A percentile compares a stretch with the other conserved stretches of the same genome.
phyloP scores from a whole-genome alignment of 1,140 invertebrate species.

The Aphaenogaster floridana region DNA sequence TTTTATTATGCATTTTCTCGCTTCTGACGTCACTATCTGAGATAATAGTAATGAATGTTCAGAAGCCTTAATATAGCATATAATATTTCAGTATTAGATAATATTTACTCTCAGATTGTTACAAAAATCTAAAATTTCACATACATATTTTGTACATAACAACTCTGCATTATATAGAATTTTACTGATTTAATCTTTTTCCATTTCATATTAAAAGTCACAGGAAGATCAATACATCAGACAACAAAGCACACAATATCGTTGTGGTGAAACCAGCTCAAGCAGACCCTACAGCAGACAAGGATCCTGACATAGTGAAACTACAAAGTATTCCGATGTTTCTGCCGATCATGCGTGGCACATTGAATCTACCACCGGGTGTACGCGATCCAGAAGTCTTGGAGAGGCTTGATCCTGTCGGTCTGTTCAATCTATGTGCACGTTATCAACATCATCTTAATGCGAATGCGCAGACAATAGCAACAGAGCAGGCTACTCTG shows the following conservation, averaged over 20 bases:
- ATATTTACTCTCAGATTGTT: neutral
- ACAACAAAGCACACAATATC: constrained; percentile 89
- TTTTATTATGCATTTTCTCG: too few relatives aligned
- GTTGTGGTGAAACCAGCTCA: constrained; percentile 94
- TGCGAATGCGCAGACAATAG: constrained; percentile 84
- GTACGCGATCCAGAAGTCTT: constrained; percentile 95
- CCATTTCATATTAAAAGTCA: constrained; percentile 8
- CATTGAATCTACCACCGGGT: constrained; percentile 93
- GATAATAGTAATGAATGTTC: too few relatives aligned
- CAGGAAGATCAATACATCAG: constrained; percentile 74
- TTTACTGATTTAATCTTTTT: constrained; percentile 1
- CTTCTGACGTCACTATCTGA: too few relatives aligned
- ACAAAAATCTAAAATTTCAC: neutral
- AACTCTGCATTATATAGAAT: too few relatives aligned
- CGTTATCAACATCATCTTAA: constrained; percentile 93
- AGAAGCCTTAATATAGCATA: too few relatives aligned
- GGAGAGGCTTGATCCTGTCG: constrained; percentile 91
- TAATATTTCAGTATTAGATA: neutral
- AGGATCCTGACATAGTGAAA: constrained; percentile 93
- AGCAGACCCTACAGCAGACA: constrained; percentile 88
- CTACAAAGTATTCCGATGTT: constrained; percentile 96
- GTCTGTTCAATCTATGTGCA: constrained; percentile 89
- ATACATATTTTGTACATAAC: neutral
- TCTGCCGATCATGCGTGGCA: constrained; percentile 96
- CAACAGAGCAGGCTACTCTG: constrained; percentile 80